Evolutionary conservation across 2,888 invertebrate species (phyloP), one percentile per base, ranked within the genome.

Genomic region (Steinernema scapterisci): DNA sequence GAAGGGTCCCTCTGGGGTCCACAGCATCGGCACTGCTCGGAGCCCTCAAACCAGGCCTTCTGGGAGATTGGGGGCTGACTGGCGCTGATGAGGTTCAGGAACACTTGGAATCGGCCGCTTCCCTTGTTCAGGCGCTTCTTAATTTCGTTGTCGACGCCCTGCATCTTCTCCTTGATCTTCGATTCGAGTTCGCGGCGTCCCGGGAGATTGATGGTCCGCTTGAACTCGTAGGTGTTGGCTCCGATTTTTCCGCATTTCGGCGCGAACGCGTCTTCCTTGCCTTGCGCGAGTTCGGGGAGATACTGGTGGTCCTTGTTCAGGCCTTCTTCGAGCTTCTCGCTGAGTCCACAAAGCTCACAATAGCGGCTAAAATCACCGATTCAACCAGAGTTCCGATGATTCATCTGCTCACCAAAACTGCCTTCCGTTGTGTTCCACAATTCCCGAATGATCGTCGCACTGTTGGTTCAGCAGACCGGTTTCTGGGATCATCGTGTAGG

Each of bases 71-170:
- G 79, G 38, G 84, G 82, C 23, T 85, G 82, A 23, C 82, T 82
- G 52, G 86, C 82, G 44, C 83, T 79, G 71, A 86, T 86, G 70
- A 86, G 76, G 73, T 86, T 86, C 27, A 86, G 78, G 76, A 84
- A 86, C 0, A 86, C 86, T 84, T 86, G 86, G 79, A 86, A 86
- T 0, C 86, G 84, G 54, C 86, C 86, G 46, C 86, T 78, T 71
- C 83, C 84, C 63, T 83, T 84, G 74, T 83, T 83, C 51, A 86
- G 76, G 25, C 86, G 76, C 75, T 86, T 86, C 75, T 81, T 82
- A 71, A 86, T 85, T 75, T 86, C 86, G 51, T 79, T 83, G 74
- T 86, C 86, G 19, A 86, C 80, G 71, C 86, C 86, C 71, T 81
- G 83, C 70, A 85, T 82, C 76, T 86, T 87, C 54, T 83, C 84